These are phyloP conservation scores for Marmota flaviventris DNA, from an alignment of 2,113 vertebrate species.

Conservation along the genomic window DNA sequence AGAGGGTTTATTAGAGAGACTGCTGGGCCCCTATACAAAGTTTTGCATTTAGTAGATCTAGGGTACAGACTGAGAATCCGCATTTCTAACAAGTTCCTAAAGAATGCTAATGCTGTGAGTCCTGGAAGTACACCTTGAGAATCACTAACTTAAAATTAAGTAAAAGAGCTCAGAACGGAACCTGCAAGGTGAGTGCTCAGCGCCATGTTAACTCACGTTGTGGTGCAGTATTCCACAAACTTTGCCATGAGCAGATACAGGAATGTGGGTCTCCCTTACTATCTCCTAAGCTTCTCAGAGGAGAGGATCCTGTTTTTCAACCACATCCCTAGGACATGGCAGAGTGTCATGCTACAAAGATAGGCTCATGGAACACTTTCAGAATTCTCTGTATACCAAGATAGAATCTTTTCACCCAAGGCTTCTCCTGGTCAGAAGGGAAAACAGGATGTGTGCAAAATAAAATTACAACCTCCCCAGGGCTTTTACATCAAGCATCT, in stretches of 20 bases:
- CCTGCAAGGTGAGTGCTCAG: background rate
- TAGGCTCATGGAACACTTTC: background rate
- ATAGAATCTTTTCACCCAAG: background rate
- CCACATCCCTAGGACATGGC: background rate
- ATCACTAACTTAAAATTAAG: background rate
- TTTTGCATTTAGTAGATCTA: background rate
- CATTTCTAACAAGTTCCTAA: conserved; percentile 26
- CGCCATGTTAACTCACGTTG: background rate
- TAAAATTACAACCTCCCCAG: background rate
- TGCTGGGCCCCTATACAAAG: background rate
- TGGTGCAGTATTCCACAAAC: background rate
- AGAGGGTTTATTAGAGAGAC: background rate
- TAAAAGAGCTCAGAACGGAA: background rate
- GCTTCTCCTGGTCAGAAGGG: background rate
- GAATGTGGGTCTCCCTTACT: background rate
- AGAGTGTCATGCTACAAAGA: background rate
- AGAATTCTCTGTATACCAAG: background rate
- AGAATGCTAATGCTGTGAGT: background rate
- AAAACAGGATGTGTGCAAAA: background rate
- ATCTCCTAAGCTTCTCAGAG: background rate
- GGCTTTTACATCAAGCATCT: background rate
- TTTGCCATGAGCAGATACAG: background rate
- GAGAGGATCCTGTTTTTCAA: background rate
- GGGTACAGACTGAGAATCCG: background rate
- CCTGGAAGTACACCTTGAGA: background rate